These are phyloP conservation scores for Apostichopus leukothele DNA, from an alignment of 53 echinoderm and acorn worm genomes.

Conservation along the genomic window DNA sequence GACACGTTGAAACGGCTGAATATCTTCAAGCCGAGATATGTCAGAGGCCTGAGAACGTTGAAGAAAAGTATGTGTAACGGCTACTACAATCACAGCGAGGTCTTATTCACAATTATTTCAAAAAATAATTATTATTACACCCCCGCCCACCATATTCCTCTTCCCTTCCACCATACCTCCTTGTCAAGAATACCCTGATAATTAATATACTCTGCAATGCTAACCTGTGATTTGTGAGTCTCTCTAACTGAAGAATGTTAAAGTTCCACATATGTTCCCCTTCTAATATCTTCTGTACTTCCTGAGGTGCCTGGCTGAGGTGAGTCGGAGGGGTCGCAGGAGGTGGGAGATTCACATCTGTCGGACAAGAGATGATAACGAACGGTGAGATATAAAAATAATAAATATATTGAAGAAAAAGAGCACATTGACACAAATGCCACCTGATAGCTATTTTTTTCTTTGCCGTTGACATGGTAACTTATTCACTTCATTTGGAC, in stretches of 20 bases:
- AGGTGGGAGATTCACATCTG: constrained; percentile 59
- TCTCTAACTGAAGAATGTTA: constrained; percentile 84
- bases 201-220: not conserved
- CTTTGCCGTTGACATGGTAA: too few species aligned
- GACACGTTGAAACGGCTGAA: constrained; percentile 87
- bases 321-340: constrained; percentile 71
- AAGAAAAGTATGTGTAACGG: not conserved
- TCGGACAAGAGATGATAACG: not conserved
- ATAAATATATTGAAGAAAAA: not conserved
- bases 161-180: not conserved
- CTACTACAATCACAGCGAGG: too few species aligned
- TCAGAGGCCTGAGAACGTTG: constrained; percentile 62
- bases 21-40: constrained; percentile 79
- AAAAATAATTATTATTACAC: too few species aligned
- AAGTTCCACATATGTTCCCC: constrained; percentile 71
- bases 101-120: too few species aligned
- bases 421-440: too few species aligned
- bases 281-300: constrained; percentile 79
- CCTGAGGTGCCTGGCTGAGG: constrained; percentile 77
- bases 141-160: too few species aligned
- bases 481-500: too few species aligned
- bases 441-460: too few species aligned
- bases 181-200: not conserved
- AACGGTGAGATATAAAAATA: not conserved
- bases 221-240: constrained; percentile 81